A percentile compares a stretch with the other conserved stretches of the same genome.
Conservation (phyloP, 2,888 invertebrate species). For the Temnothorax ravouxi region DNA sequence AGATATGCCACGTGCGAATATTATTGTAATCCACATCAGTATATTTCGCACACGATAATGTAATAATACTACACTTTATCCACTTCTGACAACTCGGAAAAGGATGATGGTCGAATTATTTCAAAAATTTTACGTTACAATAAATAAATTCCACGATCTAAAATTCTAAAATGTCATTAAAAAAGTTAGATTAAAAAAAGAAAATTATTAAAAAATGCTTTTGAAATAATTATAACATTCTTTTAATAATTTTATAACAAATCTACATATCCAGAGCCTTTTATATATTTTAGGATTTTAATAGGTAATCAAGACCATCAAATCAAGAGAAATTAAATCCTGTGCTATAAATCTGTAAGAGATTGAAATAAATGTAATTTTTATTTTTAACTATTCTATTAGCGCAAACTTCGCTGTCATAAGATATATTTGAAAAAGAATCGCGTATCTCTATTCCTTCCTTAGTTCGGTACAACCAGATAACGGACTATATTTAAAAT, state of each 20-base stretch:
- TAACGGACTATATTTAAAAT: slow-evolving; percentile 31
- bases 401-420: not conserved
- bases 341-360: not conserved
- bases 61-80: not conserved
- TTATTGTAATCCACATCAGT: slow-evolving; percentile 21
- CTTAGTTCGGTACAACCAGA: not conserved
- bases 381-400: not conserved
- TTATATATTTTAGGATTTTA: not conserved
- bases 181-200: not conserved
- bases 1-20: slow-evolving; percentile 22
- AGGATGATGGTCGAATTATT: not conserved
- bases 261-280: not conserved
- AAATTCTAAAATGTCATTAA: not conserved
- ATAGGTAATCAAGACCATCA: not conserved
- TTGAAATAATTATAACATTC: not conserved
- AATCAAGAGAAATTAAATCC: not conserved
- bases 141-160: not conserved
- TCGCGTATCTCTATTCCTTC: not conserved
- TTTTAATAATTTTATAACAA: slow-evolving; percentile 3
- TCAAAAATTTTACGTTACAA: not conserved
- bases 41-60: not conserved
- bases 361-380: not conserved
- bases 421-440: not conserved
- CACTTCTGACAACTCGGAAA: too few relatives aligned
- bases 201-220: not conserved